phyloP scores from a whole-genome alignment of 2,888 invertebrate species.

The Watsonalla binaria region DNA sequence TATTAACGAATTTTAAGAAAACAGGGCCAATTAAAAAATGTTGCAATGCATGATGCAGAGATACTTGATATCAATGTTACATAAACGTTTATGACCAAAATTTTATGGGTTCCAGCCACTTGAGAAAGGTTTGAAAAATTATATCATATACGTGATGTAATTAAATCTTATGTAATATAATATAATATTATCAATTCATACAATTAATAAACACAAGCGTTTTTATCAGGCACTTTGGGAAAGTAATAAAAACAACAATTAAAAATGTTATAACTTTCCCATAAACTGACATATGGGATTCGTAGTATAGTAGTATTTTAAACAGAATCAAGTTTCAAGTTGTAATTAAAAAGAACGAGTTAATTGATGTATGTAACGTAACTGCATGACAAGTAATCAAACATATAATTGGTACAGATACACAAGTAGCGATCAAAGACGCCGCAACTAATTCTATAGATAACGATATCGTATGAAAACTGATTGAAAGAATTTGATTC shows the following conservation, averaged over 20 bases:
- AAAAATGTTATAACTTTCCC: not conserved
- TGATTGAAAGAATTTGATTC: constrained; percentile 20
- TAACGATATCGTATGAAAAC: constrained; percentile 24
- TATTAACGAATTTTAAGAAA: too few relatives aligned
- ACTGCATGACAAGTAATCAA: constrained; percentile 15
- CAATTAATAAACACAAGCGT: not conserved
- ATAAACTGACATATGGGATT: not conserved
- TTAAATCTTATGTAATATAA: not conserved
- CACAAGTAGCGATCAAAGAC: constrained; percentile 35
- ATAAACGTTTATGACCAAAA: not conserved
- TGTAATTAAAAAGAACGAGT: constrained; percentile 18
- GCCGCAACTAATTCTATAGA: constrained; percentile 30
- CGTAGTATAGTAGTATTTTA: constrained; percentile 3
- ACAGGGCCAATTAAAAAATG: too few relatives aligned
- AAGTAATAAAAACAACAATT: not conserved
- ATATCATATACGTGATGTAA: not conserved
- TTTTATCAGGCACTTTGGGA: not conserved
- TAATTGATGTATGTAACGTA: constrained; percentile 20
- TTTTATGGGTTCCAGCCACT: not conserved
- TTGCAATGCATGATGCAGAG: too few relatives aligned
- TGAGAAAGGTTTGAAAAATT: not conserved
- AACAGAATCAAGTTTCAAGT: constrained; percentile 3
- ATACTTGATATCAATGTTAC: not conserved
- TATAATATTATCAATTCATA: not conserved
- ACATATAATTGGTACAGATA: constrained; percentile 26